Base-by-base conservation (phyloP, 2,888 invertebrate genomes). In the Phytoseiulus persimilis region DNA sequence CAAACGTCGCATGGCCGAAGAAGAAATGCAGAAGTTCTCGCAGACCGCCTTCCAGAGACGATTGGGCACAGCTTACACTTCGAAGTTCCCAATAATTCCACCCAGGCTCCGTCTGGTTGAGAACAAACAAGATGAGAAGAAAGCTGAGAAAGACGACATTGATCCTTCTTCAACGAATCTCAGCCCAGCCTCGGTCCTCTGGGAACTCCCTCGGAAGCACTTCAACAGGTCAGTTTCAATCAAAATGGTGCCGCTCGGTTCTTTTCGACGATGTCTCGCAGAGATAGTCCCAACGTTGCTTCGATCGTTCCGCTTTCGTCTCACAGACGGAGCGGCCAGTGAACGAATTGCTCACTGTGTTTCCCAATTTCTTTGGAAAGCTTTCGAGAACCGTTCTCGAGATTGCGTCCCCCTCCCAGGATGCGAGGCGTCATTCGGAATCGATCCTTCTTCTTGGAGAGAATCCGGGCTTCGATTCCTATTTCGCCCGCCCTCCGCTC, bases 1-100 rank as follows among this genome's bases (percentile, higher is more conserved):
- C 87, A 87, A 87, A n/a, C 87, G 87, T 87, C 87, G 87, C 45
- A 87, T 87, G 87, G 87, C 87, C 39, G 87, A 87, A 45, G 87
- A 87, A 45, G 39, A 87, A 33, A 87, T 87, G 87, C 87, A 87
- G 45, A 87, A 87, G 87, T 87, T 87, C 31, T 87, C 87, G 87
- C 87, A 87, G 31, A 32, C 87, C n/a, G 87, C 87, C 5, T 87
- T 87, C 33, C 87, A 87, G 87, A 33, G 87, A 32, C 87, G 87
- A 87, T n/a, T 87, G 32, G 87, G 87, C 0, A n/a, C 45, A 33
- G 87, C 87, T 11, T 87, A 87, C 87, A 33, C 87, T 39, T 87
- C 87, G 87, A 87, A 87, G 45, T 87, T 87, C 33, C 87, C 87
- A 11, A 87, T 87, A 31, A 33, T 87, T 6, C 87, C 87, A 6